These are phyloP conservation scores for Chelonus formosanus DNA, from an alignment of 2,888 invertebrate genomes.

Conservation along the genomic window DNA sequence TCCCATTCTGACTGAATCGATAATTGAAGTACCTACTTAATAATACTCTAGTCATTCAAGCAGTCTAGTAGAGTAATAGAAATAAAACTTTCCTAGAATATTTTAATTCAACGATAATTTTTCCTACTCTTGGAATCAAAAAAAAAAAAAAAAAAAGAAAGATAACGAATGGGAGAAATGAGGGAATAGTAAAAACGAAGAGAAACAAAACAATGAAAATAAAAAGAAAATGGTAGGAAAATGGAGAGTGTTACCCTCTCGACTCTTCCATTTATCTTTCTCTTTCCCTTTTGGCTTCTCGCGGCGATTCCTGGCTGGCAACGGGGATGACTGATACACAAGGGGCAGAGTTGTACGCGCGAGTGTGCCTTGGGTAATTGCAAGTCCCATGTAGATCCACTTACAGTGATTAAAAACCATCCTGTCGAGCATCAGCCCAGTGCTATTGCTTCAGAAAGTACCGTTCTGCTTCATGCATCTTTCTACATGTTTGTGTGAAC, in stretches of 20 bases:
- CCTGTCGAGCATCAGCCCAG: conserved; percentile 59
- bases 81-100: too few relatives aligned
- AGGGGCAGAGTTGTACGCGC: conserved; percentile 50
- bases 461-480: conserved; percentile 20
- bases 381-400: conserved; percentile 65
- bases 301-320: background rate
- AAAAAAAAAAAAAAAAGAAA: conserved; percentile 15
- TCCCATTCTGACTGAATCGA: too few relatives aligned
- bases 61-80: too few relatives aligned
- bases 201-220: conserved; percentile 4
- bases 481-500: conserved; percentile 18
- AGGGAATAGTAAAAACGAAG: background rate
- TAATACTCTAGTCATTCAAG: too few relatives aligned
- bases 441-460: conserved; percentile 21
- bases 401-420: conserved; percentile 66
- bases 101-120: too few relatives aligned
- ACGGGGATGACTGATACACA: conserved; percentile 55
- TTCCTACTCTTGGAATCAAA: background rate
- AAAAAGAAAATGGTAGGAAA: conserved; percentile 23
- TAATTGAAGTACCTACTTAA: too few relatives aligned
- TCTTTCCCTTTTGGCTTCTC: conserved; percentile 9
- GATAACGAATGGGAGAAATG: conserved; percentile 18
- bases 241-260: conserved; percentile 30
- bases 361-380: conserved; percentile 61
- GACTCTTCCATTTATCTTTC: conserved; percentile 25